phyloP scores from a whole-genome alignment of 2,797 vertebrate genomes.

The Gadopsis bispinosus region DNA sequence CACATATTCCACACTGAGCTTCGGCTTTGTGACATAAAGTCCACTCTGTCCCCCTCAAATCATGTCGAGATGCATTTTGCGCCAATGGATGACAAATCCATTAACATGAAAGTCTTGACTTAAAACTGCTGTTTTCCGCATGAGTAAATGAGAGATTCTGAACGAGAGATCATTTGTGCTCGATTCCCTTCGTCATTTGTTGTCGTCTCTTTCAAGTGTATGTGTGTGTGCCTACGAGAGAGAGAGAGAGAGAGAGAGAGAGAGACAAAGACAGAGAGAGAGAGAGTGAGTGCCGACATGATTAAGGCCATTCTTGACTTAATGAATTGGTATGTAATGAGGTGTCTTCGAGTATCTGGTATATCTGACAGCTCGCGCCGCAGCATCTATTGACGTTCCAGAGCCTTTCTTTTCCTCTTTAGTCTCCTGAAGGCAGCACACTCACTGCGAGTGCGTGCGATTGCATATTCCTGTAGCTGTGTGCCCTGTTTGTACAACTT shows the following conservation, averaged over 20 bases:
- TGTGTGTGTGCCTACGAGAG: conserved; percentile 16
- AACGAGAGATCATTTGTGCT: conserved; percentile 59
- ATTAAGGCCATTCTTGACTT: conserved; percentile 73
- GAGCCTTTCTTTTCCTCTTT: conserved; percentile 40
- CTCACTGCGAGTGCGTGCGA: conserved; percentile 34
- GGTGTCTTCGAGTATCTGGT: conserved; percentile 60
- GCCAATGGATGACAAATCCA: conserved; percentile 19
- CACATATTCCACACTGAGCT: conserved; percentile 25
- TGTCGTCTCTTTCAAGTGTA: conserved; percentile 62
- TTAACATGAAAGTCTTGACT: conserved; percentile 62
- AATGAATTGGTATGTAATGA: conserved; percentile 75
- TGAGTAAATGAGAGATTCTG: conserved; percentile 46
- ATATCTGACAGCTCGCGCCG: conserved; percentile 61
- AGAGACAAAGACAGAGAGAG: not conserved
- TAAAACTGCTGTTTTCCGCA: conserved; percentile 34
- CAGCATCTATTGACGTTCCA: conserved; percentile 57
- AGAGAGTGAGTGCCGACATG: conserved; percentile 22
- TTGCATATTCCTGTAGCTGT: conserved; percentile 39
- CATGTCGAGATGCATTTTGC: conserved; percentile 30
- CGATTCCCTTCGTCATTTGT: conserved; percentile 72
- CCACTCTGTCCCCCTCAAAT: conserved; percentile 29
- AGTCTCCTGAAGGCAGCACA: conserved; percentile 39
- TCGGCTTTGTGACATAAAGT: conserved; percentile 20
- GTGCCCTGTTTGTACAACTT: conserved; percentile 41
- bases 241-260: conserved; percentile 8